Evolutionary conservation across 2,113 vertebrate species (phyloP).

Genomic region (Cyanoderma ruficeps): DNA sequence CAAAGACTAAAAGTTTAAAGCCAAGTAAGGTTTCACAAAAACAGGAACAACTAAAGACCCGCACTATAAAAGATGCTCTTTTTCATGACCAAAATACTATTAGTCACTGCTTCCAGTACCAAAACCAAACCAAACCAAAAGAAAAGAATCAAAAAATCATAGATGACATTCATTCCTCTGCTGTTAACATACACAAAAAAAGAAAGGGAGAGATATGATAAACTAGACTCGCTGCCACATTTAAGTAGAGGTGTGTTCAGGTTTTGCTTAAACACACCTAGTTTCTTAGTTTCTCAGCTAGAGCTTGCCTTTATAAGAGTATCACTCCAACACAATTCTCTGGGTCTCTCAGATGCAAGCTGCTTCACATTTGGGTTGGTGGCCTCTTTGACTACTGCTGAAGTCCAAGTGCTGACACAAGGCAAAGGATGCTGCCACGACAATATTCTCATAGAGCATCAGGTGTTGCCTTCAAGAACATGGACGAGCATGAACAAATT

Average conservation of each 20-base stretch:
- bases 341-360: not conserved
- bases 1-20: not conserved
- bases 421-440: not conserved
- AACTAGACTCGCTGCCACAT: not conserved
- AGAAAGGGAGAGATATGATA: rapidly evolving
- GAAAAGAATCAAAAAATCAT: not conserved
- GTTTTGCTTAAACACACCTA: not conserved
- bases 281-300: not conserved
- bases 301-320: not conserved
- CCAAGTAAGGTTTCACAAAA: not conserved
- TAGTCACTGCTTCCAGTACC: not conserved
- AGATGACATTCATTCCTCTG: not conserved
- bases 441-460: not conserved
- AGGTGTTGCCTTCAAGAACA: not conserved
- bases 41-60: not conserved
- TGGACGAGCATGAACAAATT: not conserved
- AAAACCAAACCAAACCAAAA: not conserved
- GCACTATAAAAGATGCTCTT: not conserved
- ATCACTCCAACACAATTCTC: not conserved
- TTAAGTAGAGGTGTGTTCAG: not conserved
- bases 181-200: not conserved
- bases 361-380: not conserved
- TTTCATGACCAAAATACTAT: not conserved
- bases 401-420: not conserved
- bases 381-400: not conserved